Evolutionary conservation across 2,113 vertebrate genomes (phyloP).

Genomic region (Seriola quinqueradiata): DNA sequence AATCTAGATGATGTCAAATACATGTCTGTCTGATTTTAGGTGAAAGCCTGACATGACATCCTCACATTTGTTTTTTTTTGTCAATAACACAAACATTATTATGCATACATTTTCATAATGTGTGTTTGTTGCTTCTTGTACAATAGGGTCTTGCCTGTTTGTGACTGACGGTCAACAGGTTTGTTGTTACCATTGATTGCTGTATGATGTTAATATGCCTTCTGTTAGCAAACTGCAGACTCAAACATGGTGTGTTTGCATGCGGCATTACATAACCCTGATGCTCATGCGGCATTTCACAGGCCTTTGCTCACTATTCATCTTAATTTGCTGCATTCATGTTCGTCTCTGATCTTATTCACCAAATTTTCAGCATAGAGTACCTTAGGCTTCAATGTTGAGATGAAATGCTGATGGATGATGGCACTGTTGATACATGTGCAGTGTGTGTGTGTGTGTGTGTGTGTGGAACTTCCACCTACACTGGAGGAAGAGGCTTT

Average conservation of each 20-base stretch:
- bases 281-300: slow-evolving; percentile 41
- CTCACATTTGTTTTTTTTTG: too few species aligned
- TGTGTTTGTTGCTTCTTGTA: background rate
- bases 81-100: background rate
- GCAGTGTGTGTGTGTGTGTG: background rate
- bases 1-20: background rate
- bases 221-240: slow-evolving; percentile 48
- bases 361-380: background rate
- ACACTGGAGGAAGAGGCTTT: slow-evolving; percentile 27
- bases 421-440: background rate
- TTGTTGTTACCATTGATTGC: slow-evolving; percentile 28
- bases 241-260: slow-evolving; percentile 35
- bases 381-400: background rate
- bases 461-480: background rate
- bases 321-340: slow-evolving; percentile 36
- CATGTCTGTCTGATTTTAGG: background rate
- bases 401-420: slow-evolving; percentile 42
- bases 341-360: slow-evolving; percentile 13
- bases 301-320: slow-evolving; percentile 23
- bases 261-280: slow-evolving; percentile 51
- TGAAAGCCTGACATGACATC: background rate
- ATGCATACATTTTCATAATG: background rate
- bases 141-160: background rate
- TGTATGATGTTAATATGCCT: slow-evolving; percentile 33
- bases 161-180: slow-evolving; percentile 38